These are phyloP conservation scores for Nomada flava DNA, from an alignment of 2,888 invertebrate genomes.

Conservation along the genomic window DNA sequence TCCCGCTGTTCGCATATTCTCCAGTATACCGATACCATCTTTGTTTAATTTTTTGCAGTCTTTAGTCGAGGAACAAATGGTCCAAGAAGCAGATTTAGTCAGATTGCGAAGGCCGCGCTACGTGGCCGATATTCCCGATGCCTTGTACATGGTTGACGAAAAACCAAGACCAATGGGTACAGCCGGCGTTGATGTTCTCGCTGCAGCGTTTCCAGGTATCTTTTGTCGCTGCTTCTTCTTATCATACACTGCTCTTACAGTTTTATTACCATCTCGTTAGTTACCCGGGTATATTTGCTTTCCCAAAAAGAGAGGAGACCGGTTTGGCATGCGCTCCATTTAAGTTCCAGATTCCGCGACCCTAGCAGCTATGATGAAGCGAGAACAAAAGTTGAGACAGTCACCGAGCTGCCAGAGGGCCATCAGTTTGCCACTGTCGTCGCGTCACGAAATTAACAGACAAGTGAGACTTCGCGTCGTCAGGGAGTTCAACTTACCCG, in stretches of 20 bases:
- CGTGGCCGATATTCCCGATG: slow-evolving; percentile 95
- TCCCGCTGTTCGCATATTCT: too few species aligned
- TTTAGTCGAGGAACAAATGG: slow-evolving; percentile 92
- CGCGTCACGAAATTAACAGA: slow-evolving; percentile 91
- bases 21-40: too few species aligned
- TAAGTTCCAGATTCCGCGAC: slow-evolving; percentile 91
- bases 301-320: neutral
- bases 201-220: slow-evolving; percentile 87
- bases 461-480: slow-evolving; percentile 94
- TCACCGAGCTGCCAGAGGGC: slow-evolving; percentile 93
- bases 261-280: neutral
- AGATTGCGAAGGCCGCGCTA: slow-evolving; percentile 89
- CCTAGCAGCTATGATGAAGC: slow-evolving; percentile 92
- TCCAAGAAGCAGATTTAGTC: slow-evolving; percentile 91
- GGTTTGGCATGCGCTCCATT: slow-evolving; percentile 18
- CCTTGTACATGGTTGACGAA: slow-evolving; percentile 94
- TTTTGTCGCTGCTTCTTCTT: slow-evolving; percentile 20
- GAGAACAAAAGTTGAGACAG: slow-evolving; percentile 93
- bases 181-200: slow-evolving; percentile 87
- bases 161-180: slow-evolving; percentile 85
- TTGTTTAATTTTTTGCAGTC: slow-evolving; percentile 84
- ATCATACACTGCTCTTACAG: neutral
- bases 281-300: neutral
- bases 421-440: slow-evolving; percentile 90
- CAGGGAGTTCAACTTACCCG: slow-evolving; percentile 96